Conservation (phyloP, 2,888 invertebrate species). For the Drosophila buzzatii region DNA sequence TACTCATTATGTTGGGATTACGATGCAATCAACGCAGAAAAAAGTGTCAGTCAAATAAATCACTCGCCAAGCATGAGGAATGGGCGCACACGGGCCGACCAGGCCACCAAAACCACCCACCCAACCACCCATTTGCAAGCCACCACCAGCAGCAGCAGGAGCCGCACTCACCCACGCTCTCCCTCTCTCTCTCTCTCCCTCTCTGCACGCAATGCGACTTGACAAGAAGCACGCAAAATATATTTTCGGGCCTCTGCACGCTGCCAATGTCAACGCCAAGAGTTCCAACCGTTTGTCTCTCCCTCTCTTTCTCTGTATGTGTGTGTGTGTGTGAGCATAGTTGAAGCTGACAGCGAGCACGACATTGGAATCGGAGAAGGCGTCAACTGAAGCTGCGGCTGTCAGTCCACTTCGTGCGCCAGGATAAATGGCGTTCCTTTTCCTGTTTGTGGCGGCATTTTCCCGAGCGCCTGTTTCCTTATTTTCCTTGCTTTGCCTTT, state of each 20-base stretch:
- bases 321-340: slow-evolving; percentile 60
- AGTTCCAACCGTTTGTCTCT: slow-evolving; percentile 54
- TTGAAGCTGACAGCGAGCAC: slow-evolving; percentile 75
- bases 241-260: slow-evolving; percentile 65
- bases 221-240: slow-evolving; percentile 61
- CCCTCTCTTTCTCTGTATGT: neutral
- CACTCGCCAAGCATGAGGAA: slow-evolving; percentile 76
- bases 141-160: neutral
- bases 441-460: slow-evolving; percentile 21
- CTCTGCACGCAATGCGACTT: slow-evolving; percentile 52
- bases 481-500: neutral
- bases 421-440: slow-evolving; percentile 49
- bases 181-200: too few species aligned
- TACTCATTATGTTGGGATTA: slow-evolving; percentile 83
- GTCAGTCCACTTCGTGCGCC: slow-evolving; percentile 48
- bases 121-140: neutral
- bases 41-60: slow-evolving; percentile 83
- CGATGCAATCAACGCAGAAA: slow-evolving; percentile 83
- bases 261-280: slow-evolving; percentile 75
- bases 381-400: slow-evolving; percentile 35
- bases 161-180: too few species aligned
- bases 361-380: slow-evolving; percentile 44
- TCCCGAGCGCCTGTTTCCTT: neutral
- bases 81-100: slow-evolving; percentile 28
- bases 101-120: too few species aligned